Evolutionary conservation across 2,113 vertebrate genomes (phyloP).

Genomic region (Tapirus terrestris): DNA sequence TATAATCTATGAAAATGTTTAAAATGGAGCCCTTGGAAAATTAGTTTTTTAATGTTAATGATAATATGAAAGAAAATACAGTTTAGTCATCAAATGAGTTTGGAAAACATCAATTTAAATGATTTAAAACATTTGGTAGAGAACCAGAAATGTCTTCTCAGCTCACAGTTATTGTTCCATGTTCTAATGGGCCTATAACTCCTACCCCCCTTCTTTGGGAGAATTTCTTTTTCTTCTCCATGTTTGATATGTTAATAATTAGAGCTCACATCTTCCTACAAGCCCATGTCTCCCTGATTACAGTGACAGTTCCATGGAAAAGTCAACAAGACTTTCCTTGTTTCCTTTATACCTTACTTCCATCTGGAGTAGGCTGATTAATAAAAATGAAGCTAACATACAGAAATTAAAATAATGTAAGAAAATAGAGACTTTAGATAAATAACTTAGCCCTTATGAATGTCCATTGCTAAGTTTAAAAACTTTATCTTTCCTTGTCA

Average conservation of each 20-base stretch:
- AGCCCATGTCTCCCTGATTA: neutral
- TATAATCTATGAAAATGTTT: neutral
- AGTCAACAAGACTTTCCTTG: neutral
- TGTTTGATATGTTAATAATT: neutral
- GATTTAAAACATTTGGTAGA: neutral
- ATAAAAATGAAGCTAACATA: neutral
- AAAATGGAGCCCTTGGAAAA: neutral
- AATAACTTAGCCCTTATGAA: neutral
- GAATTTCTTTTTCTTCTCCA: neutral
- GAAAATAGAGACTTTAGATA: neutral
- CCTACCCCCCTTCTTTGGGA: neutral
- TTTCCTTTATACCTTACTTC: neutral
- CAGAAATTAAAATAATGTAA: neutral
- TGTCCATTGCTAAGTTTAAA: neutral
- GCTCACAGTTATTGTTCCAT: neutral
- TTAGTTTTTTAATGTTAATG: neutral
- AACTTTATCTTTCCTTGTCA: neutral
- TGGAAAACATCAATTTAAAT: neutral
- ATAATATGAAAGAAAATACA: neutral
- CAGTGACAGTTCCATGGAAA: neutral
- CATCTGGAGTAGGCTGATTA: neutral
- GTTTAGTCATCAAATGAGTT: neutral
- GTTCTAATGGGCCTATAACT: neutral
- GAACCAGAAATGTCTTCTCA: neutral
- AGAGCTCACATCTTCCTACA: neutral